These are phyloP conservation scores for Ctenopoma multispine DNA, from an alignment of 2,797 vertebrate genomes.

Conservation along the genomic window DNA sequence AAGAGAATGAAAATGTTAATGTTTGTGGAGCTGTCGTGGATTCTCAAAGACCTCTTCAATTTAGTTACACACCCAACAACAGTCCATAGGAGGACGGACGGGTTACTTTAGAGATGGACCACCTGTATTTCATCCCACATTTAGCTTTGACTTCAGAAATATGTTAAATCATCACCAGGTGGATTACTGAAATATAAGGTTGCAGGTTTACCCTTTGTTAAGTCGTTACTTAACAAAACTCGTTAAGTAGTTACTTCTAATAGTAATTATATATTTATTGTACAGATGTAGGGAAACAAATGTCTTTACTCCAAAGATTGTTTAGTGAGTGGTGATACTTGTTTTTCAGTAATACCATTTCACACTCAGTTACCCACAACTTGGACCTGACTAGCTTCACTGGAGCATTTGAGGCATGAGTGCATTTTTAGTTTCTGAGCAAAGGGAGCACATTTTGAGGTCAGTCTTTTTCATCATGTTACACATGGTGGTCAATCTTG, in stretches of 20 bases:
- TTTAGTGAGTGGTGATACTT: conserved; percentile 27
- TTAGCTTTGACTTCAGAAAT: conserved; percentile 21
- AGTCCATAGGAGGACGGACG: conserved; percentile 37
- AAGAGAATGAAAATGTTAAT: conserved; percentile 83
- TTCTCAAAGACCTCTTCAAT: conserved; percentile 69
- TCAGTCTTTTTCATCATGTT: conserved; percentile 17
- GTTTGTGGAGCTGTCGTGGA: conserved; percentile 69
- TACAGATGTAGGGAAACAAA: conserved; percentile 18
- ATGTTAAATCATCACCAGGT: conserved; percentile 3
- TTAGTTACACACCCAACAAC: conserved; percentile 47
- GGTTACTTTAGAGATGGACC: conserved; percentile 28
- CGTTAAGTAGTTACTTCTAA: not conserved
- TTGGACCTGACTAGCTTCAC: conserved; percentile 40
- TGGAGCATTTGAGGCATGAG: conserved; percentile 25
- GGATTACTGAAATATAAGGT: not conserved
- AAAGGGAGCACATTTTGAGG: conserved; percentile 15
- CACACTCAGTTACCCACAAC: conserved; percentile 58
- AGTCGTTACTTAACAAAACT: not conserved
- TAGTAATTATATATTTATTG: not conserved
- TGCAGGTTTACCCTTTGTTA: not conserved
- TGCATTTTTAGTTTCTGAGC: conserved; percentile 24
- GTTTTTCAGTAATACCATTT: conserved; percentile 52
- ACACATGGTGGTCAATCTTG: not conserved
- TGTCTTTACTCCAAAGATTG: conserved; percentile 33
- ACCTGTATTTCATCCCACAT: conserved; percentile 29